Base-by-base conservation (phyloP, 53 echinoderm and acorn worm genomes). In the Paracentrotus lividus region DNA sequence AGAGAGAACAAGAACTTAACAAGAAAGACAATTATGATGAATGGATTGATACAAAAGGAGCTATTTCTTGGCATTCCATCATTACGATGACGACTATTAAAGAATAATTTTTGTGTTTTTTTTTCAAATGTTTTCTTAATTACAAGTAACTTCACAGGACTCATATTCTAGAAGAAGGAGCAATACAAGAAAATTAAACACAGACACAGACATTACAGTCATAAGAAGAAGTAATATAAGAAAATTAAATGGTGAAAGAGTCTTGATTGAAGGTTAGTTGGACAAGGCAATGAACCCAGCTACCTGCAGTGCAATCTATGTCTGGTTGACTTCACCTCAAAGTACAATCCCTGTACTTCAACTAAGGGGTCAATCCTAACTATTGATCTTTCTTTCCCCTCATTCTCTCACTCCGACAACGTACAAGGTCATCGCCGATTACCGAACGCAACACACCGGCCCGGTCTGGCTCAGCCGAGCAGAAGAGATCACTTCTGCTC, bases 401-500 rank as follows among this genome's bases (percentile, higher is more conserved):
- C 24, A 36, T 61, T 89, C 57, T 59, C 59, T 64, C 65, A 24
- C 89, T 90, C 75, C 5, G 31, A 49, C 75, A 90, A 53, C 91
- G 49, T 49, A 72, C 91, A 90, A 90, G 91, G 91, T 90, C 91
- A 90, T 1, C 72, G 52, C 75, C 65, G 89, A 89, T 89, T 89
- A 89, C 89, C 60, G 89, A 64, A 89, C 89, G 89, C 89, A 57
- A 36, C 57, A 44, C 45, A 45, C 64, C 81, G 81, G 87, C 54
- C 85, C 18, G 26, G 89, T 44, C 65, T 27, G 43, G 44, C 42
- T n/a, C 61, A 43, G 26, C 61, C 34, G n/a, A 72, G 91, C 91
- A 72, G 91, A 90, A 90, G 75, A n/a, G 75, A 90, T 90, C 91
- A 49, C 52, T 90, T 90, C 68, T 90, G 91, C 91, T 90, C 91